Percentiles rank a stretch among this genome's conserved stretches.
Evolutionary conservation across 2,797 vertebrate genomes (phyloP).

Genomic region (Peromyscus nudipes): DNA sequence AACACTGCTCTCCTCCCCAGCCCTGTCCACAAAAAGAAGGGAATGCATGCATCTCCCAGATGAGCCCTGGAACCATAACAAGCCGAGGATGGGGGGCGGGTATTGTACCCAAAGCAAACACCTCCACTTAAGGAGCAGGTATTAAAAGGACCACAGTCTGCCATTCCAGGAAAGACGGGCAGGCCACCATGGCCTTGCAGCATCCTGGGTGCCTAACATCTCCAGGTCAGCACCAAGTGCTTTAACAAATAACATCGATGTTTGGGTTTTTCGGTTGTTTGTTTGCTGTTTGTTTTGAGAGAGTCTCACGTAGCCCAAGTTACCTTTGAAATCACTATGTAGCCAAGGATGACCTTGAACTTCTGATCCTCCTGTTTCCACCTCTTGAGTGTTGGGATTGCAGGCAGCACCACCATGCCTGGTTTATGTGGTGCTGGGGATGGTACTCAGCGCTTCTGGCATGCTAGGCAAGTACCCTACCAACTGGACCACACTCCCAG

Average conservation of each 20-base stretch:
- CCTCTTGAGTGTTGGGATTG: neutral
- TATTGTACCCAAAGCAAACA: neutral
- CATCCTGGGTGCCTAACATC: neutral
- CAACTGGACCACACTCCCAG: neutral
- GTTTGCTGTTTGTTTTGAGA: neutral
- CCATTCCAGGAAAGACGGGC: neutral
- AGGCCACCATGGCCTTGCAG: neutral
- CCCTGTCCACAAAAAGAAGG: neutral
- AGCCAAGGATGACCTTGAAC: neutral
- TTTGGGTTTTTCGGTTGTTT: neutral
- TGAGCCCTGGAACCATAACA: neutral
- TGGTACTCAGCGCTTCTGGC: neutral
- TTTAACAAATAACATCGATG: neutral
- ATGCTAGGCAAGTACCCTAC: neutral
- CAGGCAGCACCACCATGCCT: too few species aligned
- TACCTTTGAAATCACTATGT: neutral
- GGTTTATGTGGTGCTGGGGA: neutral
- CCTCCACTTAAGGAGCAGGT: neutral
- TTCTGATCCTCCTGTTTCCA: neutral
- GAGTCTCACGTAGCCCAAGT: neutral
- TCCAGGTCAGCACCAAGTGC: neutral
- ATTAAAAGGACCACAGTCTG: fast-evolving
- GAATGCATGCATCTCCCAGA: neutral
- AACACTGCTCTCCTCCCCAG: neutral
- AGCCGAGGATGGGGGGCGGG: neutral